A percentile compares a stretch with the other conserved stretches of the same genome.
Conservation (phyloP, 2,113 vertebrate genomes). For the Oxygymnocypris stewartii region DNA sequence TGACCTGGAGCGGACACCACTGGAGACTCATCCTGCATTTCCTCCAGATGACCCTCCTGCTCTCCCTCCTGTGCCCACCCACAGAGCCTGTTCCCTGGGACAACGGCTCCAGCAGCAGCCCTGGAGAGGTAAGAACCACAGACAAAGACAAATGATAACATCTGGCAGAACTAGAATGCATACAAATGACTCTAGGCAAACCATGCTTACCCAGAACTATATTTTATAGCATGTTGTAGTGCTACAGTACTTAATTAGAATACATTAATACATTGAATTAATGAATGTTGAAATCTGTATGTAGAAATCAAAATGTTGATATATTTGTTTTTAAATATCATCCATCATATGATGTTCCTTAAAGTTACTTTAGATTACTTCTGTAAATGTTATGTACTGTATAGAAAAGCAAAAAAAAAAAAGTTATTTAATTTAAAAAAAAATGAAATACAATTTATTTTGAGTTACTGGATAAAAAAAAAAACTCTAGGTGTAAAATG, state of each 20-base stretch:
- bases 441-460: not conserved
- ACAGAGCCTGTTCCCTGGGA: slow-evolving; percentile 27
- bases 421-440: not conserved
- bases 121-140: slow-evolving; percentile 32
- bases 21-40: slow-evolving; percentile 23
- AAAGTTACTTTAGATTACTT: too few species aligned
- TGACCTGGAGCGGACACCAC: not conserved
- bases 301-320: not conserved
- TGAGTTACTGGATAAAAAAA: not conserved
- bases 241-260: too few species aligned
- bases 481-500: not conserved
- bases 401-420: not conserved
- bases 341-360: too few species aligned
- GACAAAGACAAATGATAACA: slow-evolving; percentile 7
- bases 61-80: slow-evolving; percentile 32
- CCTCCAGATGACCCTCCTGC: slow-evolving; percentile 34
- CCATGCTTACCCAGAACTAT: not conserved
- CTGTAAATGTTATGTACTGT: not conserved
- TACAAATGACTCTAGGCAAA: not conserved
- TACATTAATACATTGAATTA: not conserved
- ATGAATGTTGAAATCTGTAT: not conserved
- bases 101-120: not conserved
- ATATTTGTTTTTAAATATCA: not conserved
- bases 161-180: not conserved
- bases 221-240: not conserved